These are phyloP conservation scores for Aphelenchoides avenae DNA, from an alignment of 1,140 invertebrate species.

Conservation along the genomic window DNA sequence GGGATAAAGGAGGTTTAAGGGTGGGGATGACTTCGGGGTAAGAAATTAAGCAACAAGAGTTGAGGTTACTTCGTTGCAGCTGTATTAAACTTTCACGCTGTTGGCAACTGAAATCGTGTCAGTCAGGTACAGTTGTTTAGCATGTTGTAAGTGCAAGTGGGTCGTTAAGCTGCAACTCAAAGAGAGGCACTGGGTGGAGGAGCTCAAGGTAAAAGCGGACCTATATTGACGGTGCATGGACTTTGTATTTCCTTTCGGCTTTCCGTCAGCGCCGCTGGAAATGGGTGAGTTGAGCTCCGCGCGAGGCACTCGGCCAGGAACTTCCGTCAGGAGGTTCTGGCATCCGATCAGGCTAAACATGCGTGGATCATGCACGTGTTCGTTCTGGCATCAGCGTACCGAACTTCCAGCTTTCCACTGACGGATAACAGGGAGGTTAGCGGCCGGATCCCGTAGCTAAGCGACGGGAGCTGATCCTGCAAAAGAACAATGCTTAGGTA, in stretches of 20 bases:
- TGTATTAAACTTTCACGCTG: too few species aligned
- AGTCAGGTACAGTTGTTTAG: too few species aligned
- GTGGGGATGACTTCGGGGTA: background rate
- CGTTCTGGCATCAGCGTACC: constrained; percentile 19
- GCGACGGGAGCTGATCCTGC: background rate
- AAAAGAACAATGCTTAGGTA: constrained; percentile 4
- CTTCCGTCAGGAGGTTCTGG: constrained; percentile 26
- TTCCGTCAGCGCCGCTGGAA: background rate
- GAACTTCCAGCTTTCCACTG: constrained; percentile 50
- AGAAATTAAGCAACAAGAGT: too few species aligned
- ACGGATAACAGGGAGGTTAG: constrained; percentile 47
- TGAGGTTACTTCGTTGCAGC: too few species aligned
- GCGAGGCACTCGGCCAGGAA: too few species aligned
- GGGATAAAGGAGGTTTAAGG: too few species aligned
- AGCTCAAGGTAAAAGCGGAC: background rate
- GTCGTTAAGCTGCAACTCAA: background rate
- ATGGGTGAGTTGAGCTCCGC: constrained; percentile 15
- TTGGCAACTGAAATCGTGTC: too few species aligned
- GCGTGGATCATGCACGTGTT: background rate
- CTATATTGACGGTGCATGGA: constrained; percentile 24
- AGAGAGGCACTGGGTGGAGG: background rate
- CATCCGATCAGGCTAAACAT: constrained; percentile 32
- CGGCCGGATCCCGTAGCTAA: constrained; percentile 15
- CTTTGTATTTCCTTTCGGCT: constrained; percentile 14
- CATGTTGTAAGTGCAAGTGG: background rate